These are phyloP conservation scores for Anadara kagoshimensis DNA, from an alignment of 1,140 invertebrate genomes.

Conservation along the genomic window DNA sequence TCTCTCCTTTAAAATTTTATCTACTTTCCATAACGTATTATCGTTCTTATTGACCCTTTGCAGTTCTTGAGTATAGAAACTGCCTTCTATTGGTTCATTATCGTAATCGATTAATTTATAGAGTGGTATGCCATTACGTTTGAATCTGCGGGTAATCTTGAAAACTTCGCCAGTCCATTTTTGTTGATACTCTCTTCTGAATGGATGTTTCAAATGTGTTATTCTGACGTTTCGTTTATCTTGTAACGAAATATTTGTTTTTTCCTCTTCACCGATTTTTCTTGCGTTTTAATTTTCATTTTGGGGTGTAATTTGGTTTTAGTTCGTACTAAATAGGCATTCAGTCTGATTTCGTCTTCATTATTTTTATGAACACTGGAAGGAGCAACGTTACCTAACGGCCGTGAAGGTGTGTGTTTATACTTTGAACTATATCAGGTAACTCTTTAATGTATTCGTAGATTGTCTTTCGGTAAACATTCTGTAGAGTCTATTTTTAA, in stretches of 20 bases:
- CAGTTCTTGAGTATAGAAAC: slow-evolving; percentile 37
- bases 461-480: slow-evolving; percentile 11
- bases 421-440: slow-evolving; percentile 2
- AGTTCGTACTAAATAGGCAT: not conserved
- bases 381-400: slow-evolving; percentile 2
- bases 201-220: slow-evolving; percentile 12
- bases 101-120: slow-evolving; percentile 32
- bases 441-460: slow-evolving; percentile 11
- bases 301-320: not conserved
- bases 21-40: slow-evolving; percentile 16
- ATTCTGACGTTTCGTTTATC: slow-evolving; percentile 17
- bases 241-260: slow-evolving; percentile 8
- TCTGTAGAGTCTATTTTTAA: slow-evolving; percentile 1
- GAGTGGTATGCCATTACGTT: not conserved
- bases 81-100: slow-evolving; percentile 25
- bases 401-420: slow-evolving; percentile 3
- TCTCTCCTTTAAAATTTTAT: slow-evolving; percentile 23
- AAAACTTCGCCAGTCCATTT: slow-evolving; percentile 41
- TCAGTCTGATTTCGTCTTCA: slow-evolving; percentile 6
- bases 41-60: slow-evolving; percentile 26
- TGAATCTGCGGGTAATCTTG: slow-evolving; percentile 22
- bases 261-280: slow-evolving; percentile 2
- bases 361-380: slow-evolving; percentile 5
- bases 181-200: slow-evolving; percentile 36
- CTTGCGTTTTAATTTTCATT: no score